Conservation (phyloP, 2,888 invertebrate species). For the Rhingia rostrata region DNA sequence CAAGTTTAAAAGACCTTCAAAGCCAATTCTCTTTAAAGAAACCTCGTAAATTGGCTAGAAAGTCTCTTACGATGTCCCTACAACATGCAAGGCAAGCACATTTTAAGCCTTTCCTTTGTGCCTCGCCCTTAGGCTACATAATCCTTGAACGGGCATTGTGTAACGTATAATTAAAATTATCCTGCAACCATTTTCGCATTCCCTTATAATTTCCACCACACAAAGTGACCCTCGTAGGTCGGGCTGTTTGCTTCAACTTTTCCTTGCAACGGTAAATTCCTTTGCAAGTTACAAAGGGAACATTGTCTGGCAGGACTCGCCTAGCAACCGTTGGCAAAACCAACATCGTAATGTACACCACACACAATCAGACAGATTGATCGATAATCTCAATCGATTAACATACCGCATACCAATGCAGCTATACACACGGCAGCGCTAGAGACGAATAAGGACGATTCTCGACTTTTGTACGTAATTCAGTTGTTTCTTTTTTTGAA, state of each 20-base stretch:
- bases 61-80: too few relatives aligned
- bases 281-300: conserved; percentile 10
- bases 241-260: conserved; percentile 16
- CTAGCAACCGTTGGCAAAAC: conserved; percentile 62
- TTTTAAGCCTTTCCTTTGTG: too few relatives aligned
- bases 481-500: conserved; percentile 18
- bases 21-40: too few relatives aligned
- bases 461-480: neutral
- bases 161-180: neutral
- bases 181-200: neutral
- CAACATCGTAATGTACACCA: neutral
- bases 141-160: conserved; percentile 22
- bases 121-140: too few relatives aligned
- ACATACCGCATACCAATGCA: conserved; percentile 42
- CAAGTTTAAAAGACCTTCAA: too few relatives aligned
- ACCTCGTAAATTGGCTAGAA: too few relatives aligned
- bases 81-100: too few relatives aligned
- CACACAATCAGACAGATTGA: conserved; percentile 54
- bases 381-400: conserved; percentile 70
- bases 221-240: conserved; percentile 28
- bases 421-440: neutral
- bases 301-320: conserved; percentile 21
- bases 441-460: conserved; percentile 18
- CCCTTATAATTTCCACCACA: conserved; percentile 1
- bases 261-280: conserved; percentile 48